These are phyloP conservation scores for Micromussa lordhowensis DNA, from an alignment of 92 coral and sea anemone species.

Conservation along the genomic window DNA sequence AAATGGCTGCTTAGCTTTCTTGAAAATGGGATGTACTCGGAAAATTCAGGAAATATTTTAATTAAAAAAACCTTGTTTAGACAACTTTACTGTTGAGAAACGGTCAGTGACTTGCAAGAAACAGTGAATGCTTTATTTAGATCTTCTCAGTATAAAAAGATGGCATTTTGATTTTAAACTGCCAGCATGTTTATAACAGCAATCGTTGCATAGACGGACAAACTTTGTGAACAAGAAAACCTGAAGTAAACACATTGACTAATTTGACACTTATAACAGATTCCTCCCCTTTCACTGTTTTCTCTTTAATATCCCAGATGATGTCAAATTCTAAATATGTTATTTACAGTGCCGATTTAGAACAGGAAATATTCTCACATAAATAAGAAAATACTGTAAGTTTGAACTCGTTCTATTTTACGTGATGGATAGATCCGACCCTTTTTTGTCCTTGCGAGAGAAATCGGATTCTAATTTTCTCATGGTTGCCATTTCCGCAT, in stretches of 20 bases:
- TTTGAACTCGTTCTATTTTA: slow-evolving; percentile 4
- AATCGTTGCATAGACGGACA: neutral
- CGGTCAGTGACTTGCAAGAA: neutral
- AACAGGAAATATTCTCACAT: slow-evolving; percentile 42
- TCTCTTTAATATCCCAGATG: slow-evolving; percentile 32
- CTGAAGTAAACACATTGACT: neutral
- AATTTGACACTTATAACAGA: slow-evolving; percentile 19
- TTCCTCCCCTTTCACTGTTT: neutral
- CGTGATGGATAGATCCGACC: neutral
- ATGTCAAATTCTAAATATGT: slow-evolving; percentile 35
- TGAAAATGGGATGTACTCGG: neutral
- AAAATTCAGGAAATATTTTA: neutral
- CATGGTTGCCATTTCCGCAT: neutral
- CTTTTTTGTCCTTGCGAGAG: neutral
- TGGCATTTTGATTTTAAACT: slow-evolving; percentile 8
- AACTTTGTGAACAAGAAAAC: slow-evolving; percentile 5
- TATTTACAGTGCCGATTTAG: slow-evolving; percentile 46
- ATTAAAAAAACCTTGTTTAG: neutral
- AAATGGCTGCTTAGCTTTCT: neutral
- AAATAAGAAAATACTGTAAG: slow-evolving; percentile 49
- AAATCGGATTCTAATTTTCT: neutral
- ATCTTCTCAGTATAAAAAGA: neutral
- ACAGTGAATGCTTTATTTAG: neutral
- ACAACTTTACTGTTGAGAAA: neutral
- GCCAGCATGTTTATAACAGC: neutral